Conservation (phyloP, 2,888 invertebrate species). For the Micoletzkya japonica region DNA sequence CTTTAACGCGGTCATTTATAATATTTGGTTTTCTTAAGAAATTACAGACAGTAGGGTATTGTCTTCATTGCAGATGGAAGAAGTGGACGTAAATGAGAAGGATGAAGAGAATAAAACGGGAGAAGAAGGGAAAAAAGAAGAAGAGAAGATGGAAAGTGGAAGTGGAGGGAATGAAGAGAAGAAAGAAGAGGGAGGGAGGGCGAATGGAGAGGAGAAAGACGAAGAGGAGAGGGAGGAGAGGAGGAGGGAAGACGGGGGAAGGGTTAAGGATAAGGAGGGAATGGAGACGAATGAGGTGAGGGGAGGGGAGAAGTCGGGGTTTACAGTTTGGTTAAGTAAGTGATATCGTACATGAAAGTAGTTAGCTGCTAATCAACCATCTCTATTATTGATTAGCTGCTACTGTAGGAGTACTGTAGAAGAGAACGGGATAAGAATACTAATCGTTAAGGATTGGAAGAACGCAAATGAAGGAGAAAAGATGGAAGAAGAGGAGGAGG, state of each 20-base stretch:
- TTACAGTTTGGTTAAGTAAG: too few relatives aligned
- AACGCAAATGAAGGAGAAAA: constrained; percentile 26
- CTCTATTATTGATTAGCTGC: background rate
- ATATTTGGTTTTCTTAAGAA: too few relatives aligned
- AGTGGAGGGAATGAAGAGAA: constrained; percentile 52
- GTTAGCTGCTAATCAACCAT: too few relatives aligned
- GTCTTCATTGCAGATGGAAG: background rate
- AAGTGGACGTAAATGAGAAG: background rate
- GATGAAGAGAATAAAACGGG: constrained; percentile 31
- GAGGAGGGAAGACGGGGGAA: constrained; percentile 30
- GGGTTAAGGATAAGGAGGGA: constrained; percentile 38
- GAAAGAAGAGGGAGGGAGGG: constrained; percentile 32
- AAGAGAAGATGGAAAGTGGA: constrained; percentile 32
- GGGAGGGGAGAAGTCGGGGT: background rate
- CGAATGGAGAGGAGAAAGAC: constrained; percentile 32
- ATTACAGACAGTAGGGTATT: too few relatives aligned
- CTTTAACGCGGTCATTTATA: too few relatives aligned
- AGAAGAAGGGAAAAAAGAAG: constrained; percentile 32
- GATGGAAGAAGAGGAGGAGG: constrained; percentile 24
- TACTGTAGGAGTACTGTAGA: background rate
- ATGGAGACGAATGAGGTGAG: background rate
- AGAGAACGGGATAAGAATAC: background rate
- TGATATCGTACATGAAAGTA: too few relatives aligned
- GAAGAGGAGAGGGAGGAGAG: constrained; percentile 39
- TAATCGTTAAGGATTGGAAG: too few relatives aligned